Conservation (phyloP, 2,888 invertebrate genomes). For the Alloscopus bannaensis region DNA sequence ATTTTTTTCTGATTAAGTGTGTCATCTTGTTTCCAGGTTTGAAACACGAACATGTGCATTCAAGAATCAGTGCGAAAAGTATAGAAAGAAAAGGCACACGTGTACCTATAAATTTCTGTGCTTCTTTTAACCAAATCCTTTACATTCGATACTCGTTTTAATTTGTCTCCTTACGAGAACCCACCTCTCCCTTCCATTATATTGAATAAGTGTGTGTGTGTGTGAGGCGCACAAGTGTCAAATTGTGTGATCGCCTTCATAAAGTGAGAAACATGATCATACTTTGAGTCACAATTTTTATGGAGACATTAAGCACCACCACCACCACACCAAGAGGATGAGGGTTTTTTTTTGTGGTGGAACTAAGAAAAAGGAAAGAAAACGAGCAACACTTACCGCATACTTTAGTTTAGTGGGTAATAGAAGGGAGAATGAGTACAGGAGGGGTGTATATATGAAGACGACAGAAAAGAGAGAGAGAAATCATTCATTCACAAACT, state of each 20-base stretch:
- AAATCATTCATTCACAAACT: slow-evolving; percentile 35
- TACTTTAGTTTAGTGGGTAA: slow-evolving; percentile 16
- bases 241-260: slow-evolving; percentile 11
- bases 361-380: no score
- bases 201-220: slow-evolving; percentile 9
- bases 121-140: background rate
- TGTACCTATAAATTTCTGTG: slow-evolving; percentile 18
- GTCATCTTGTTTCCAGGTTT: slow-evolving; percentile 56
- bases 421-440: background rate
- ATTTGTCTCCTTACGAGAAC: no score
- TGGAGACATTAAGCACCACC: slow-evolving; percentile 34
- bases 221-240: slow-evolving; percentile 22
- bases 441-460: background rate
- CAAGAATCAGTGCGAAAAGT: slow-evolving; percentile 14
- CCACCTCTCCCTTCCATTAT: no score
- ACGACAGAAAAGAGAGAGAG: slow-evolving; percentile 14
- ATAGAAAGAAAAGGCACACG: no score
- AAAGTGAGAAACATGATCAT: slow-evolving; percentile 29
- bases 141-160: no score
- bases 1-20: slow-evolving; percentile 29
- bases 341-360: slow-evolving; percentile 9
- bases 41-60: no score
- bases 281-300: slow-evolving; percentile 34
- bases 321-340: no score
- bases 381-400: slow-evolving; percentile 21